Conservation (phyloP, 2,797 vertebrate species). For the Florisuga fusca region DNA sequence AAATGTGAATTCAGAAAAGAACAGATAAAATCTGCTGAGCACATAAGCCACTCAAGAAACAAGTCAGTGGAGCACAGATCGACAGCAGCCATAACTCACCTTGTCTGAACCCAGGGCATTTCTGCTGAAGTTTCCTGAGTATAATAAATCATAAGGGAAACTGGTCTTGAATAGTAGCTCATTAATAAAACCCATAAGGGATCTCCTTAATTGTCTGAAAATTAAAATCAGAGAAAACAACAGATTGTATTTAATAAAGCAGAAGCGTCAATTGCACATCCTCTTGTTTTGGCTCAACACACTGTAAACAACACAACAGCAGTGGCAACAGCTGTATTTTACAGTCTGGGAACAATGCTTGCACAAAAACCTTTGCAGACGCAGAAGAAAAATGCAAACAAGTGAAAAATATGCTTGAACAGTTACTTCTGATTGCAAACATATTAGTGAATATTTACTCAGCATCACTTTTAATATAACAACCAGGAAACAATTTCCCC, state of each 20-base stretch:
- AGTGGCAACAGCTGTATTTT: not conserved
- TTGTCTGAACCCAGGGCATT: not conserved
- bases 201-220: not conserved
- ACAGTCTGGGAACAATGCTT: not conserved
- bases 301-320: not conserved
- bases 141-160: slow-evolving; percentile 10
- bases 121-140: slow-evolving; percentile 23
- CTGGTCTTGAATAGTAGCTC: not conserved
- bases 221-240: not conserved
- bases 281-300: not conserved
- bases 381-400: not conserved
- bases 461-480: not conserved
- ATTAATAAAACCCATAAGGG: not conserved
- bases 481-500: not conserved
- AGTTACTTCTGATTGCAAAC: not conserved
- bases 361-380: not conserved
- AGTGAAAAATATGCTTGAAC: not conserved
- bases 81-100: slow-evolving; percentile 28
- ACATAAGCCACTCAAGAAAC: slow-evolving; percentile 35
- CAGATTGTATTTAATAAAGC: not conserved
- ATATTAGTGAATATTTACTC: not conserved
- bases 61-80: slow-evolving; percentile 10
- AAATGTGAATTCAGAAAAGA: slow-evolving; percentile 49
- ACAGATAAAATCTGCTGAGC: slow-evolving; percentile 54
- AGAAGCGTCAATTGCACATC: not conserved